These are phyloP conservation scores for Heliconius melpomene DNA, from an alignment of 1,140 invertebrate species.

Conservation along the genomic window DNA sequence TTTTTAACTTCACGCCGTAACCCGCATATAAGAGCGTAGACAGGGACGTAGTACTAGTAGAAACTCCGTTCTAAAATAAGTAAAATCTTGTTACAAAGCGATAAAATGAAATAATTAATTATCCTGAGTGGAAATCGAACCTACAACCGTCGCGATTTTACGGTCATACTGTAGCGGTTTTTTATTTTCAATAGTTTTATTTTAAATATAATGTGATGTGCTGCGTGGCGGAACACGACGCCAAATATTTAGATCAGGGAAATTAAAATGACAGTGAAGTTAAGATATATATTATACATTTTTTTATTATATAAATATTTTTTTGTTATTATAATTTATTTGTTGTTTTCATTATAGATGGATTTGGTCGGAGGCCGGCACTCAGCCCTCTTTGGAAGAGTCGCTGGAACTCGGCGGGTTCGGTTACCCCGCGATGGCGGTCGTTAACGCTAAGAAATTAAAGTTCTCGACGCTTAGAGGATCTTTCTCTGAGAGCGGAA, in stretches of 20 bases:
- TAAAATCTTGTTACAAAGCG: no score
- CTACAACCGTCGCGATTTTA: no score
- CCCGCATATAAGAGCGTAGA: neutral
- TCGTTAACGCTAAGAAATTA: constrained; percentile 98
- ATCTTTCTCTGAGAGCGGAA: constrained; percentile 96
- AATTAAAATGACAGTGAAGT: no score
- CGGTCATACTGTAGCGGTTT: neutral
- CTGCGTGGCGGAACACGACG: no score
- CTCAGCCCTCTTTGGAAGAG: constrained; percentile 92
- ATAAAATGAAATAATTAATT: no score
- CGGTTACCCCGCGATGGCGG: constrained; percentile 96
- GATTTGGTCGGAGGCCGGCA: constrained; percentile 96
- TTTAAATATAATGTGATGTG: no score
- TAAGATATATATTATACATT: no score
- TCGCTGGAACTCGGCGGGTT: constrained; percentile 96
- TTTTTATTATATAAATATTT: no score
- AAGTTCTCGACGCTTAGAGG: constrained; percentile 97
- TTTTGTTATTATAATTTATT: no score
- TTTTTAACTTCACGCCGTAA: neutral
- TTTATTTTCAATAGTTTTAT: neutral
- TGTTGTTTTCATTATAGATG: constrained; percentile 83
- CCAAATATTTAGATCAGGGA: no score
- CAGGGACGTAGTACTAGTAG: neutral
- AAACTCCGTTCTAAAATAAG: no score
- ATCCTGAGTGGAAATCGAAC: no score